Base-by-base conservation (phyloP, 2,797 vertebrate species). In the Pipistrellus kuhlii region DNA sequence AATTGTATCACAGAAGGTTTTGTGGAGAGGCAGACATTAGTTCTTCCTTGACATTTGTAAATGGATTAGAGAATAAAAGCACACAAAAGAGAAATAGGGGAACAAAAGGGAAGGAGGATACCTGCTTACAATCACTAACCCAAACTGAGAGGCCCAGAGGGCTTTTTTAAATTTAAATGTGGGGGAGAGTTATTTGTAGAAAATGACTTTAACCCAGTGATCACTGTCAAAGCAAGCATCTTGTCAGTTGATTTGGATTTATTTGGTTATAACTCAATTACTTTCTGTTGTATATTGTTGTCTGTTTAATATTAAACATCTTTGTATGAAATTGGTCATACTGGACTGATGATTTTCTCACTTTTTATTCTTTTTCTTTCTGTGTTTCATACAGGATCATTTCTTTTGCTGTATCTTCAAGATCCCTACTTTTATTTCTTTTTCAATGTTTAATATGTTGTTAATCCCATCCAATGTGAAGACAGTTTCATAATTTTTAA, bases 401-500 rank as follows among this genome's bases (percentile, higher is more conserved):
- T 51, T 75, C 27, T 66, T 82, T 91, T 32, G 55, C 13, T 53
- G 9, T 35, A 62, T 90, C 44, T 75, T 75, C 21, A 44, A 66
- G 46, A 75, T 55, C 13, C 30, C 44, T 76, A 55, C 20, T 62
- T 51, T 64, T 62, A 30, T 62, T 81, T 62, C 30, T 62, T 84
- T 27, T 91, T 84, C 57, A 71, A 1, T 55, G 35, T 83, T 83
- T 64, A 64, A 25, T 68, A 23, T 90, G 57, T 76, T 66, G 8
- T 83, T 75, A 64, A 91, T 90, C 32, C 32, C 14, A 55, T 75
- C 27, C 9, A 20, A 62, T 75, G 35, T 97, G 97, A 98, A 97
- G 97, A 98, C 98, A 98, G 94, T 98, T 99, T 98, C 97, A 98
- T 98, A 98, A 97, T 98, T 98, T 97, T 97, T 97, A 98, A 57